Base-by-base conservation (phyloP, 2,888 invertebrate species). In the Anorthoa munda region DNA sequence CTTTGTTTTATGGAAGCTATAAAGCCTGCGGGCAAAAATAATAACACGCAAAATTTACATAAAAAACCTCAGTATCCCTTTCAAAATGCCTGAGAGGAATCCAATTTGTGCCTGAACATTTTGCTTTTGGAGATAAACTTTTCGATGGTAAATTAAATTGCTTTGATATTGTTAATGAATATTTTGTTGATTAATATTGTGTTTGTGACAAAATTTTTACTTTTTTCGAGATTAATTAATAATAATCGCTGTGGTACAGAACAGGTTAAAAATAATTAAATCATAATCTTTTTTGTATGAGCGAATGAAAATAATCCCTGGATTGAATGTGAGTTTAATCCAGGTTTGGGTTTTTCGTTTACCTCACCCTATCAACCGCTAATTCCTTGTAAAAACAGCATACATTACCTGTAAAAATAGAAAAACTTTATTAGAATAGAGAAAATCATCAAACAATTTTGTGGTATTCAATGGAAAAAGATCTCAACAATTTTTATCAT, bases 391-490 rank as follows among this genome's bases (percentile, higher is more conserved):
- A 48, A 66, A 45, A 84, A 71, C 78, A 75, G 80, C 72, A 81
- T 67, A 77, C 64, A 69, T 84, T 86, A 86, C 82, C 84, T 84
- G 84, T 0, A 78, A 82, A 76, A 82, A 71, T 26, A 71, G 26
- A 80, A 76, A 66, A 23, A 0, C 4, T 12, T 59, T 60, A 55
- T 81, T 66, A 76, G 26, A 76, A 64, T 56, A 71, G 13, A 56
- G 15, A 21, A 1, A 31, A 31, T 46, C 9, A 31, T 7, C n/a
- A n/a, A 51, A 13, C 60, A 18, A 45, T 21, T 59, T 59, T 39
- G 21, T 13, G 4, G 21, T 4, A 53, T n/a, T 53, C 21, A 53
- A 53, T 18, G 53, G 13, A 53, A 53, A n/a, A 56, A 13, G 13
- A 18, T 9, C 39, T 9, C 39, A 59, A 13, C 5, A 23, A 15